These are phyloP conservation scores for Eretmochelys imbricata DNA, from an alignment of 2,113 vertebrate species.

Conservation along the genomic window DNA sequence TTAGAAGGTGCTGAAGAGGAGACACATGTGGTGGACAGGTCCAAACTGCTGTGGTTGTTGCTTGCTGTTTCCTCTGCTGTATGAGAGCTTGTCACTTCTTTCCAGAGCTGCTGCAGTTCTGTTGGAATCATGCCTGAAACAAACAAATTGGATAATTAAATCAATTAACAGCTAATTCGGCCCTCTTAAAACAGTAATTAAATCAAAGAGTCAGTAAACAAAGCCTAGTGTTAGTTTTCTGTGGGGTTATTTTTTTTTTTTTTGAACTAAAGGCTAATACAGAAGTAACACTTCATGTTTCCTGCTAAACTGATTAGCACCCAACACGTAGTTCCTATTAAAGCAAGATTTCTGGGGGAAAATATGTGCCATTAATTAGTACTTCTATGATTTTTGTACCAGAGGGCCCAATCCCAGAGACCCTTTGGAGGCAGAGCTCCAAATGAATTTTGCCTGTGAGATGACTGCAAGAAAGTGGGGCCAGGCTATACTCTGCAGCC, in stretches of 20 bases:
- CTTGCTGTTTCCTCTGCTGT: slow-evolving; percentile 90
- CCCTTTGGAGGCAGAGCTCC: rapidly evolving
- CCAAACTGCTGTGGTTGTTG: slow-evolving; percentile 90
- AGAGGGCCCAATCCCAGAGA: neutral
- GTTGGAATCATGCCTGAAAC: slow-evolving; percentile 99
- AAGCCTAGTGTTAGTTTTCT: slow-evolving; percentile 86
- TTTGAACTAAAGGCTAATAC: slow-evolving; percentile 44
- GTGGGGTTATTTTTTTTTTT: neutral
- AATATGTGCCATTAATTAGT: neutral
- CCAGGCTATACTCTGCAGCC: neutral
- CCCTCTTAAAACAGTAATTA: slow-evolving; percentile 95
- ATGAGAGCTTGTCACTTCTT: slow-evolving; percentile 93
- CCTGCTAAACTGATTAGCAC: neutral
- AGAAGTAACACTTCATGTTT: neutral
- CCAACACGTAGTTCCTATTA: neutral
- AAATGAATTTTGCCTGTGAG: neutral
- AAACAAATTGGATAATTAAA: slow-evolving; percentile 99
- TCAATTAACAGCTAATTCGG: slow-evolving; percentile 98
- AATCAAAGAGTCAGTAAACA: slow-evolving; percentile 98
- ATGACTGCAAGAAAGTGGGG: neutral
- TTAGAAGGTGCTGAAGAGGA: slow-evolving; percentile 90
- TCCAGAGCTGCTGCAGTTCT: slow-evolving; percentile 99
- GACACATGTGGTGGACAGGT: slow-evolving; percentile 89
- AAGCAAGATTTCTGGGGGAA: rapidly evolving
- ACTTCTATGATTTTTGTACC: rapidly evolving